Evolutionary conservation across 2,113 vertebrate species (phyloP).

Genomic region (Corydoras maculifer): DNA sequence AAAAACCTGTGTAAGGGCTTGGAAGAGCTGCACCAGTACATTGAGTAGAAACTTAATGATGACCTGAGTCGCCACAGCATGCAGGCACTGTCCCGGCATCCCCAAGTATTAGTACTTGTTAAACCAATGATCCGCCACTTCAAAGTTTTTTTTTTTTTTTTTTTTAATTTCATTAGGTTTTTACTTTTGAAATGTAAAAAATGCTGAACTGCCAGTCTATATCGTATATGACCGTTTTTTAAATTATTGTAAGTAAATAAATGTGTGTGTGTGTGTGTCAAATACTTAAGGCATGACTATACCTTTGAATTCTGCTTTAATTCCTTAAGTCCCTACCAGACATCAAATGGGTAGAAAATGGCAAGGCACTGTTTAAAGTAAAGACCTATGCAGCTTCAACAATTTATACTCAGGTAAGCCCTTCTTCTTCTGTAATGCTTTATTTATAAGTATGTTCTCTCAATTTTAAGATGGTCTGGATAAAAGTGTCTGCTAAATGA

Average conservation of each 20-base stretch:
- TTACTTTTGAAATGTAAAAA: too few species aligned
- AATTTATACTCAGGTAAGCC: slow-evolving; percentile 83
- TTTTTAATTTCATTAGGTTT: too few species aligned
- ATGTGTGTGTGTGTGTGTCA: too few species aligned
- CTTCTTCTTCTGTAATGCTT: background rate
- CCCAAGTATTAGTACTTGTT: too few species aligned
- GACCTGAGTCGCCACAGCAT: slow-evolving; percentile 90
- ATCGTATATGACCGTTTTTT: too few species aligned
- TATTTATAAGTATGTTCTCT: background rate
- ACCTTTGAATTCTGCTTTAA: background rate
- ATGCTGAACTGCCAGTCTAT: too few species aligned
- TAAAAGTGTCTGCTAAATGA: too few species aligned
- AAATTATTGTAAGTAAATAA: too few species aligned
- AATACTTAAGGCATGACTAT: background rate
- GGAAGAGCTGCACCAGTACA: slow-evolving; percentile 88
- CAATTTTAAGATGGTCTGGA: too few species aligned
- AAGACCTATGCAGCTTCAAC: slow-evolving; percentile 84
- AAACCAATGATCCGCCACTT: too few species aligned
- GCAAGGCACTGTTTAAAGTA: slow-evolving; percentile 85
- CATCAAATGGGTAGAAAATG: slow-evolving; percentile 92
- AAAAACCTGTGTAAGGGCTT: slow-evolving; percentile 64
- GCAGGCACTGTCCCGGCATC: slow-evolving; percentile 76
- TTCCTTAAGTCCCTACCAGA: slow-evolving; percentile 64
- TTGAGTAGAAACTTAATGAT: slow-evolving; percentile 94
- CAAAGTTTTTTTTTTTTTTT: too few species aligned